Evolutionary conservation across 2,113 vertebrate species (phyloP).

Genomic region (Stigmatopora nigra): DNA sequence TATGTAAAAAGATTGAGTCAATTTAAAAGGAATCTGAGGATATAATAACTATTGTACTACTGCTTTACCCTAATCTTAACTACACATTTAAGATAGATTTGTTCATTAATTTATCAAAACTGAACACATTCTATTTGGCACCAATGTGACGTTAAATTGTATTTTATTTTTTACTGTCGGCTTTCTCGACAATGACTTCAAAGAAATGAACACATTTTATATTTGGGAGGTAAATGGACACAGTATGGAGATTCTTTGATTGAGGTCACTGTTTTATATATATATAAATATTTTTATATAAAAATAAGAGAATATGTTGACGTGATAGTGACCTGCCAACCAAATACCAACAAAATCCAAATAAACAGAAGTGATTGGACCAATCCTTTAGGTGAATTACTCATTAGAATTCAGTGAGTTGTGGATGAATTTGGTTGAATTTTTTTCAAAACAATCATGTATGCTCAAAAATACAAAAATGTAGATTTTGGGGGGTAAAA

Average conservation of each 20-base stretch:
- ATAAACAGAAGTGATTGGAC: slow-evolving; percentile 68
- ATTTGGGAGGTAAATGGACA: slow-evolving; percentile 69
- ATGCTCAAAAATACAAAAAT: not conserved
- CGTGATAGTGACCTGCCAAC: slow-evolving; percentile 88
- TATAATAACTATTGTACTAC: not conserved
- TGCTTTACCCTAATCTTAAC: not conserved
- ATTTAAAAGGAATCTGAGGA: not conserved
- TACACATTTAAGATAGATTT: not conserved
- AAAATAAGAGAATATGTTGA: slow-evolving; percentile 52
- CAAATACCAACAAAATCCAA: slow-evolving; percentile 58
- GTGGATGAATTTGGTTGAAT: slow-evolving; percentile 7
- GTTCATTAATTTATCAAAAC: slow-evolving; percentile 22
- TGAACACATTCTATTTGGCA: slow-evolving; percentile 44
- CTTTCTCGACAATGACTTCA: slow-evolving; percentile 10
- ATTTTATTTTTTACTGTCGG: not conserved
- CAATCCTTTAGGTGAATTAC: slow-evolving; percentile 90
- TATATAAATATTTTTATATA: slow-evolving; percentile 53
- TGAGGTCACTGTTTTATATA: slow-evolving; percentile 82
- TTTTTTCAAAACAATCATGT: not conserved
- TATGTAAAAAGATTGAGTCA: not conserved
- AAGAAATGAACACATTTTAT: slow-evolving; percentile 6
- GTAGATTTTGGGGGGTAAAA: not conserved
- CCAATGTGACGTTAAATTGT: slow-evolving; percentile 17
- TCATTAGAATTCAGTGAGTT: not conserved
- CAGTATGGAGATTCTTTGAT: slow-evolving; percentile 97